Evolutionary conservation across 2,888 invertebrate genomes (phyloP), one percentile per base, ranked within the genome.

Genomic region (Xiphydria camelus): DNA sequence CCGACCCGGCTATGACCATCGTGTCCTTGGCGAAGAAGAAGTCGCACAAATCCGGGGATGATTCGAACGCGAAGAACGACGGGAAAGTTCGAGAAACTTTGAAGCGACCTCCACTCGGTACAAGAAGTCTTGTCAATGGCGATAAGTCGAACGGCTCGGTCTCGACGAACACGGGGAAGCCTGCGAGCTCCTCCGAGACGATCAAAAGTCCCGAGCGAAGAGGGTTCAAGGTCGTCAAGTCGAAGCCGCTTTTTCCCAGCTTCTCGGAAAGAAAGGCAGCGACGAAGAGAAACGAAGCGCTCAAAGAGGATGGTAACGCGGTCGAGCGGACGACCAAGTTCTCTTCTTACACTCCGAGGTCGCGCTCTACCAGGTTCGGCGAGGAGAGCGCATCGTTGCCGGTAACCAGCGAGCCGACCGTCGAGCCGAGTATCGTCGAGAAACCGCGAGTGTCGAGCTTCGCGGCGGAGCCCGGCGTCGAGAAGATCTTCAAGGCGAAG

Each of bases 1-100:
- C 18, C 57, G 58, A 25, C 54, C 52, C 25, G 52, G 47, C 35
- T 54, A 49, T 33, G 18, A 60, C 12, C 47, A 44, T 26, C 57
- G 53, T 29, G 7, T 29, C 29, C 12, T 15, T 29, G 3, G 7
- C 29, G 12, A 29, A 29, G 29, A 29, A 29, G 29, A n/a, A n/a
- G n/a, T n/a, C n/a, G n/a, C n/a, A n/a, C n/a, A n/a, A n/a, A n/a
- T n/a, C n/a, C n/a, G n/a, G n/a, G n/a, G n/a, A n/a, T n/a, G n/a
- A n/a, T n/a, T n/a, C n/a, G n/a, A n/a, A n/a, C n/a, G n/a, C n/a
- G n/a, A n/a, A n/a, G n/a, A n/a, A n/a, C n/a, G n/a, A n/a, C n/a
- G n/a, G n/a, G n/a, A n/a, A n/a, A n/a, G n/a, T n/a, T n/a, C n/a
- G n/a, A n/a, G n/a, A n/a, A n/a, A n/a, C n/a, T n/a, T n/a, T n/a